A percentile compares a stretch with the other conserved stretches of the same genome.
phyloP scores from a whole-genome alignment of 2,797 vertebrate genomes.

The Enteromius afrohamiltoni region DNA sequence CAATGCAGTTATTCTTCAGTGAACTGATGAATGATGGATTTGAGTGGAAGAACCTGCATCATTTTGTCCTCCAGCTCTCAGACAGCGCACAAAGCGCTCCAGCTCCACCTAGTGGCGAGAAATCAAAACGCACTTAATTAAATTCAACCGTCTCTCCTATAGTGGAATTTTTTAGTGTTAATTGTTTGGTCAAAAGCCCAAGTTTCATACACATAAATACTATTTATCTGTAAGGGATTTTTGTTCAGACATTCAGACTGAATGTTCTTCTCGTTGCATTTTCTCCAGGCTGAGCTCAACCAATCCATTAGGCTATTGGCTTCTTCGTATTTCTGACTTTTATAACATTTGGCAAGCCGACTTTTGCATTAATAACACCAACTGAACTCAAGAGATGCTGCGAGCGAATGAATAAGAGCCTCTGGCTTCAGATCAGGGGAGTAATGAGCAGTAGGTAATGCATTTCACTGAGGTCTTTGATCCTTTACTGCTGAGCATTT shows the following conservation, averaged over 20 bases:
- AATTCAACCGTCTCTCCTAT: not conserved
- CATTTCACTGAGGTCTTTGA: not conserved
- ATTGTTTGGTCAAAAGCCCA: not conserved
- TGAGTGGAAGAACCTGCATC: not conserved
- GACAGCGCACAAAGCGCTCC: not conserved
- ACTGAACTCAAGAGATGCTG: not conserved
- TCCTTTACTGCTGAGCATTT: not conserved
- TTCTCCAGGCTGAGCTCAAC: not conserved
- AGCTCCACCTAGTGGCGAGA: not conserved
- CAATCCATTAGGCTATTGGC: not conserved
- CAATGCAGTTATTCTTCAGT: conserved; percentile 2
- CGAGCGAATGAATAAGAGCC: not conserved
- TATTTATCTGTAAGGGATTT: not conserved
- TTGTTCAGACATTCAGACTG: not conserved
- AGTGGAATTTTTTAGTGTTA: not conserved
- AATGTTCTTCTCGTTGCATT: not conserved
- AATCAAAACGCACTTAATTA: not conserved
- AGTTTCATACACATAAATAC: not conserved
- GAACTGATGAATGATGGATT: not conserved
- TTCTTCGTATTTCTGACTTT: not conserved
- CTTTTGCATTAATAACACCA: conserved; percentile 3
- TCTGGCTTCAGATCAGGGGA: not conserved
- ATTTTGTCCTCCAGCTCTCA: not conserved
- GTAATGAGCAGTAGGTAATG: not conserved
- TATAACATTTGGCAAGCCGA: not conserved